Base-by-base conservation (phyloP, 2,113 vertebrate genomes). In the Potamarius usumacintae region DNA sequence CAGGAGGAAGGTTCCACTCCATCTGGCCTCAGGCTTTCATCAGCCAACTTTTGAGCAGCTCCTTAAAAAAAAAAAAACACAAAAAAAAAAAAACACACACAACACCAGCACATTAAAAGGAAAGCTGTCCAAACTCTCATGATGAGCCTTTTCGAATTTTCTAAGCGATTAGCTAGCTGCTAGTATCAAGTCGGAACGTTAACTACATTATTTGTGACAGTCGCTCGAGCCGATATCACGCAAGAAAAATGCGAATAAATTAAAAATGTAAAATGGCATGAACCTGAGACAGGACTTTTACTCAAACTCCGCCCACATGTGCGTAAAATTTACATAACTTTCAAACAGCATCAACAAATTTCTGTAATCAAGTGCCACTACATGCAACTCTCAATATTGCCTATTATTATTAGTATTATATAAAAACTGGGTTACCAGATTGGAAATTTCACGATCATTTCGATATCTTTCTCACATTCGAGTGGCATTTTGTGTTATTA, bases 21-120 rank as follows among this genome's bases (percentile, higher is more conserved):
- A 60, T 82, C 72, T 87, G 67, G 55, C 55, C 50, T 72, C 78
- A 82, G 34, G 55, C 20, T 69, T 81, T 86, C 48, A 71, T n/a
- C 27, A 22, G 67, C 63, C 42, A 58, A 57, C 22, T 34, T 78
- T 77, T 63, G 17, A 71, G 18, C n/a, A 18, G 17, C 25, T 63
- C 55, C 27, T n/a, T 81, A 55, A 71, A 72, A 27, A 27, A 4
- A 52, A 72, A 71, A 69, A 78, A 65, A 30, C 30, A 30, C 30
- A 1, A 55, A 71, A 72, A 27, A 27, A 4, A 57, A 52, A 22
- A 57, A 11, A 55, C 4, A 20, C 42, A 42, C 42, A 42, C 42
- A 52, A 52, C 5, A 53, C 10, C 6, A 55, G 25, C 53, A 57
- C 17, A 4, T 80, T 25, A 74, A 77, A 82, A 89, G 12, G 76